Conservation (phyloP, 1,140 invertebrate species). For the Polypedilum pembai region DNA sequence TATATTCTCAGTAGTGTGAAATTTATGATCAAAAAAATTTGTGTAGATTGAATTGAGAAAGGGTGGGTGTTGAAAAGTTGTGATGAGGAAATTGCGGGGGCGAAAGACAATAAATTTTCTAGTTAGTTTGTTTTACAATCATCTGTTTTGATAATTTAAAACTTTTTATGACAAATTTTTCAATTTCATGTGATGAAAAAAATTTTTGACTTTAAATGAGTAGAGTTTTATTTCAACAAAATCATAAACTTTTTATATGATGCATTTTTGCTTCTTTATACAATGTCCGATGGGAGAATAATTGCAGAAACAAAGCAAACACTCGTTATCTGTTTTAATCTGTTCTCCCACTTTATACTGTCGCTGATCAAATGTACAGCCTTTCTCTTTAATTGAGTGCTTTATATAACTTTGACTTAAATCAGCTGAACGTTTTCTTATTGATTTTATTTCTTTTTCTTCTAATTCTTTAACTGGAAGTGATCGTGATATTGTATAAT, state of each 20-base stretch:
- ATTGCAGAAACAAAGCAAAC: neutral
- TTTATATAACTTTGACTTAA: neutral
- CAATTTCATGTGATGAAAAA: too few relatives aligned
- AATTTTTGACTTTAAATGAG: too few relatives aligned
- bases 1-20: neutral
- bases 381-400: neutral
- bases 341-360: neutral
- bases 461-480: neutral
- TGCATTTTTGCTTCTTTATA: neutral
- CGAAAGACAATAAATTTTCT: too few relatives aligned
- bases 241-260: neutral
- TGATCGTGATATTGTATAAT: neutral
- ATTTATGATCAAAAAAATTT: neutral
- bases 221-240: too few relatives aligned
- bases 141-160: too few relatives aligned
- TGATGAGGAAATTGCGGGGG: conserved; percentile 1
- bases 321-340: neutral
- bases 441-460: neutral
- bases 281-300: neutral
- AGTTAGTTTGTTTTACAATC: too few relatives aligned
- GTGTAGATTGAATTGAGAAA: neutral
- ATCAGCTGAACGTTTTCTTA: neutral
- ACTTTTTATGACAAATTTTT: too few relatives aligned
- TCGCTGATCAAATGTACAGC: neutral
- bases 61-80: neutral